Conservation (phyloP, 1,140 invertebrate genomes). For the Pentalonia nigronervosa region DNA sequence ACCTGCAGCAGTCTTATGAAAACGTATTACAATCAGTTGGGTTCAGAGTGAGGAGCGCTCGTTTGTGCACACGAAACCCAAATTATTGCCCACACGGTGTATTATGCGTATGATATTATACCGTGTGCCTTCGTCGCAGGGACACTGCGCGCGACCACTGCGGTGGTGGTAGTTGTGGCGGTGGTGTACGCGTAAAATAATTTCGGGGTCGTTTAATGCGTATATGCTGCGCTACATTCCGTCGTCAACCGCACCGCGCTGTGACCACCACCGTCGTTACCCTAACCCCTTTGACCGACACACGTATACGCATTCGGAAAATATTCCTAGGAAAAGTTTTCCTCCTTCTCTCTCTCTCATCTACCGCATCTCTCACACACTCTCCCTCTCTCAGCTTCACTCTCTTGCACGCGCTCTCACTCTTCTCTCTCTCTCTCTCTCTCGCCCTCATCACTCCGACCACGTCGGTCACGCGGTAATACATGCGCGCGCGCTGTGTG, state of each 20-base stretch:
- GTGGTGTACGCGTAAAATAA: background rate
- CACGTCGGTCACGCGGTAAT: background rate
- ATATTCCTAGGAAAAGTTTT: background rate
- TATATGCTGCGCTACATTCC: background rate
- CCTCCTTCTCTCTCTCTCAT: too few relatives aligned
- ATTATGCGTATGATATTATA: background rate
- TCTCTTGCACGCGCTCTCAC: too few relatives aligned
- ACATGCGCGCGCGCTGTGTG: too few relatives aligned
- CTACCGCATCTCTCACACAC: too few relatives aligned
- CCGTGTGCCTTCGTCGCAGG: background rate
- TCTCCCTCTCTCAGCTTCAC: too few relatives aligned
- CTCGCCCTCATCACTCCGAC: background rate
- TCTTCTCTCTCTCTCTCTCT: too few relatives aligned
- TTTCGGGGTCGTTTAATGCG: background rate
- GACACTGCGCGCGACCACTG: background rate
- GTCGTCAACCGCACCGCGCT: background rate
- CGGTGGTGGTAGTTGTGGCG: too few relatives aligned
- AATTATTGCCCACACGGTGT: background rate
- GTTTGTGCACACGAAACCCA: background rate
- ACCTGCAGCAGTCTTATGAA: background rate
- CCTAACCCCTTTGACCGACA: constrained; percentile 4
- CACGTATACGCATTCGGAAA: background rate
- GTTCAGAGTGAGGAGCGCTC: background rate
- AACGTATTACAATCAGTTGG: background rate
- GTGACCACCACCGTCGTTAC: background rate